Evolutionary conservation across 2,113 vertebrate genomes (phyloP).

Genomic region (Cercopithecus mona): DNA sequence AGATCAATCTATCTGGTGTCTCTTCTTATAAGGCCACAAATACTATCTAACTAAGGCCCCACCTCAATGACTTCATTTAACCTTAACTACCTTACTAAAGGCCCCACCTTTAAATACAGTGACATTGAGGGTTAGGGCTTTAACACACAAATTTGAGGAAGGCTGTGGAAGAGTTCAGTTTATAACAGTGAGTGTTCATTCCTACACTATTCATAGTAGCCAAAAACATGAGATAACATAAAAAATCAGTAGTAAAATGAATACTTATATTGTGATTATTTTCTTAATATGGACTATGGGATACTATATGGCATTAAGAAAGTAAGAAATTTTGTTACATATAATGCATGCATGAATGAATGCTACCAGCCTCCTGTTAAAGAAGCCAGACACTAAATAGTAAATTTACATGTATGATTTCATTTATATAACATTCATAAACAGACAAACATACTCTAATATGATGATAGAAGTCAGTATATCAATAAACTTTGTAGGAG

Average conservation of each 20-base stretch:
- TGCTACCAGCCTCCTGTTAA: not conserved
- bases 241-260: not conserved
- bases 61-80: not conserved
- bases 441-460: not conserved
- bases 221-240: not conserved
- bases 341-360: not conserved
- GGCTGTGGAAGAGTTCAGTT: not conserved
- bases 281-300: not conserved
- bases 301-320: not conserved
- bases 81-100: not conserved
- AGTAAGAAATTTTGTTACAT: not conserved
- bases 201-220: not conserved
- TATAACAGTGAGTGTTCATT: not conserved
- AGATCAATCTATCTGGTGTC: not conserved
- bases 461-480: not conserved
- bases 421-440: not conserved
- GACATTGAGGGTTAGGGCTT: not conserved
- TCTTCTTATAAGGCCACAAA: not conserved
- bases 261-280: not conserved
- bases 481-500: not conserved
- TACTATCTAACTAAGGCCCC: not conserved
- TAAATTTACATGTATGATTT: not conserved
- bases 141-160: not conserved
- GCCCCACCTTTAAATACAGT: not conserved
- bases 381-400: not conserved